Evolutionary conservation across 1,140 invertebrate genomes (phyloP).

Genomic region (Chrysomallon squamiferum): DNA sequence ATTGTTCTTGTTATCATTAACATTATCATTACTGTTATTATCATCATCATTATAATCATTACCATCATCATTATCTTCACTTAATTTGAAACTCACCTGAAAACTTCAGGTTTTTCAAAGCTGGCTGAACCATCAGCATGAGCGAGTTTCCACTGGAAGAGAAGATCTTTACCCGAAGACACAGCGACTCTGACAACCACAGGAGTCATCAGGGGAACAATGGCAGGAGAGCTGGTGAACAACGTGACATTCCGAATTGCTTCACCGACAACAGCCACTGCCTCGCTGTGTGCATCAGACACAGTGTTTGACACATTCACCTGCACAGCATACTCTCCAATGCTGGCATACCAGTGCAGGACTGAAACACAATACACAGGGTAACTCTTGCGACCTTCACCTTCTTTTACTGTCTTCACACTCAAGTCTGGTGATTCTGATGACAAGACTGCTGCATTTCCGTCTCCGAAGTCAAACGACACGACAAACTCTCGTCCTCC

Average conservation of each 20-base stretch:
- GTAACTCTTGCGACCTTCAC: not conserved
- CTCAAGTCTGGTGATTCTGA: not conserved
- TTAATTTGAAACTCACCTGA: too few species aligned
- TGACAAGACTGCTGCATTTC: not conserved
- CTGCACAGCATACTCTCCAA: slow-evolving; percentile 5
- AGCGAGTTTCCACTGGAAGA: slow-evolving; percentile 16
- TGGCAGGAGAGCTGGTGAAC: not conserved
- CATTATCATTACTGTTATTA: too few species aligned
- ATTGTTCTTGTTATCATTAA: too few species aligned
- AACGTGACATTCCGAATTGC: slow-evolving; percentile 8
- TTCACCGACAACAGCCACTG: not conserved
- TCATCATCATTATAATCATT: too few species aligned
- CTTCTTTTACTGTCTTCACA: not conserved
- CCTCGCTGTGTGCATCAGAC: not conserved
- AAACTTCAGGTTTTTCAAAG: too few species aligned
- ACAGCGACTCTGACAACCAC: slow-evolving; percentile 10
- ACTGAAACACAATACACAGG: not conserved
- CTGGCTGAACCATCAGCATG: not conserved
- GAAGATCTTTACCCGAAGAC: slow-evolving; percentile 8
- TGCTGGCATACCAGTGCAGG: not conserved
- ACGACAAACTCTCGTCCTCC: slow-evolving; percentile 10
- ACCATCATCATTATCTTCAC: too few species aligned
- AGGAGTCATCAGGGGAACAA: slow-evolving; percentile 4
- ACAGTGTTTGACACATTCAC: slow-evolving; percentile 14
- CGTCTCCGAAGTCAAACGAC: slow-evolving; percentile 15